A percentile compares a stretch with the other conserved stretches of the same genome.
Conservation (phyloP, 2,888 invertebrate genomes). For the Scelioninae gen. 2 region DNA sequence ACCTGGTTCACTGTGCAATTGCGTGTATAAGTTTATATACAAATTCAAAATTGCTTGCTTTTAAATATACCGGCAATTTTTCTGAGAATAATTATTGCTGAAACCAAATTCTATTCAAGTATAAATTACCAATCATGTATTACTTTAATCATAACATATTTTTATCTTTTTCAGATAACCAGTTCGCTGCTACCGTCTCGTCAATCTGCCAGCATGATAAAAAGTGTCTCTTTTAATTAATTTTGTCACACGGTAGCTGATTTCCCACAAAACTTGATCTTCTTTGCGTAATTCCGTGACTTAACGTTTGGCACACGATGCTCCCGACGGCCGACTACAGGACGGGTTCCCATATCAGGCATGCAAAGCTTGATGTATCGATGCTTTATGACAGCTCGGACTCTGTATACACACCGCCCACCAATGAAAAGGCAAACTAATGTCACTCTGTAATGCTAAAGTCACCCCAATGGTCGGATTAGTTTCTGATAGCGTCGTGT, state of each 20-base stretch:
- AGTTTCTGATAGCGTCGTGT: constrained; percentile 65
- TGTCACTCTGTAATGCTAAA: constrained; percentile 66
- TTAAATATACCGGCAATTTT: too few relatives aligned
- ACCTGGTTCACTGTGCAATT: too few relatives aligned
- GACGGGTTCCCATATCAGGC: constrained; percentile 74
- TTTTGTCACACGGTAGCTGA: constrained; percentile 21
- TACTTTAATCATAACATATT: too few relatives aligned
- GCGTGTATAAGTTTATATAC: too few relatives aligned
- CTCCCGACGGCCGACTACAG: constrained; percentile 52
- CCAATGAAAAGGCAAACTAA: constrained; percentile 65
- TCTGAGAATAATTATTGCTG: too few relatives aligned
- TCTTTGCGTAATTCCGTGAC: constrained; percentile 66
- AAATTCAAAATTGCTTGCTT: too few relatives aligned
- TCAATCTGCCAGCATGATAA: background rate
- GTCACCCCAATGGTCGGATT: constrained; percentile 74
- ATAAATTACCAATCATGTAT: too few relatives aligned
- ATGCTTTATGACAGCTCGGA: constrained; percentile 70
- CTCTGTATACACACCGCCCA: constrained; percentile 73
- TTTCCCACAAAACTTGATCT: constrained; percentile 61
- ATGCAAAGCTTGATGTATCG: constrained; percentile 76
- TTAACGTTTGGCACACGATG: constrained; percentile 62
- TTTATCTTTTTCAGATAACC: too few relatives aligned
- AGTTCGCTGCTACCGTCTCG: background rate
- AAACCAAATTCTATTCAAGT: too few relatives aligned
- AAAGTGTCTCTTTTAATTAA: constrained; percentile 10